A percentile compares a stretch with the other conserved stretches of the same genome.
These are phyloP conservation scores for Drosophila algonquin DNA, from an alignment of 2,888 invertebrate species.

Conservation along the genomic window DNA sequence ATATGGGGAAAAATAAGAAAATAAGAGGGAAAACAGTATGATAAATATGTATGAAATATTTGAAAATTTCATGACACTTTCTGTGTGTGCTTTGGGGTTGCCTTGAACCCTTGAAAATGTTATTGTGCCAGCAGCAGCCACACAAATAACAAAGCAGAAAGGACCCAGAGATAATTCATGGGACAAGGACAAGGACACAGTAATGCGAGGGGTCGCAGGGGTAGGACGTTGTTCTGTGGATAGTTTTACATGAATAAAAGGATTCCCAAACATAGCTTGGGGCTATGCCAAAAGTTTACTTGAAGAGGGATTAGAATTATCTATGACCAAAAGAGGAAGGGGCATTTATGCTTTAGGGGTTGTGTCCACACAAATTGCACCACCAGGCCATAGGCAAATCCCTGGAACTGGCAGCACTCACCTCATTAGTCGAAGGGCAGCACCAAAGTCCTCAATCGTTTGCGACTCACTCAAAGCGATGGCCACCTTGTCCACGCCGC, in stretches of 20 bases:
- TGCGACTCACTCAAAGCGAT: conserved; percentile 97
- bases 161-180: conserved; percentile 41
- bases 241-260: conserved; percentile 34
- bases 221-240: conserved; percentile 16
- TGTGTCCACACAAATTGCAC: conserved; percentile 20
- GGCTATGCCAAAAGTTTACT: conserved; percentile 56
- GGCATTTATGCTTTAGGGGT: conserved; percentile 7
- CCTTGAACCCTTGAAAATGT: conserved; percentile 21
- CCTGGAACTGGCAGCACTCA: conserved; percentile 54
- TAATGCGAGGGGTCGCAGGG: background rate
- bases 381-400: conserved; percentile 13
- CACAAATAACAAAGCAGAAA: conserved; percentile 39
- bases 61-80: conserved; percentile 46
- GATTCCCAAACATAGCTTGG: conserved; percentile 44
- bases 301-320: conserved; percentile 62
- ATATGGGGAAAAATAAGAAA: conserved; percentile 3
- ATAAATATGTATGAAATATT: conserved; percentile 36
- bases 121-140: conserved; percentile 25
- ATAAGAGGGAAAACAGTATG: conserved; percentile 4
- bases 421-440: conserved; percentile 84
- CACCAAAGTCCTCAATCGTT: conserved; percentile 94
- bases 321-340: conserved; percentile 15
- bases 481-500: conserved; percentile 97
- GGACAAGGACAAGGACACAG: conserved; percentile 53
- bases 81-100: conserved; percentile 11